phyloP scores from a whole-genome alignment of 2,113 vertebrate genomes.

The Thamnaconus septentrionalis region DNA sequence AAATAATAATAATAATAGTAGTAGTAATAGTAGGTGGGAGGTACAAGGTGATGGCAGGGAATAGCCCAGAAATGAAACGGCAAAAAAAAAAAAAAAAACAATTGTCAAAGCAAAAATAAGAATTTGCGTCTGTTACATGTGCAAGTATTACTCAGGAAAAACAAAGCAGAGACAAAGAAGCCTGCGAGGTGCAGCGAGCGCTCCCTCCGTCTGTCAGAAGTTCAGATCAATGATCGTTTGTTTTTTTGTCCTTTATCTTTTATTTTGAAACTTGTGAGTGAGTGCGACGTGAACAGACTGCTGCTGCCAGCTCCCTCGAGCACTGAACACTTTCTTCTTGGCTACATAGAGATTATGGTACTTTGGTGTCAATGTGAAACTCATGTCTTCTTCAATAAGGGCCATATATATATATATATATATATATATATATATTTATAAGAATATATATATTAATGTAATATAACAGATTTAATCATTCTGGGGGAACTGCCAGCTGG shows the following conservation, averaged over 20 bases:
- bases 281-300: slow-evolving; percentile 82
- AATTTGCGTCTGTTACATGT: slow-evolving; percentile 87
- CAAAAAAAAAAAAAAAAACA: slow-evolving; percentile 78
- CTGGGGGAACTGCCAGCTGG: slow-evolving; percentile 63
- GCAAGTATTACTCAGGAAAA: slow-evolving; percentile 99
- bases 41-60: slow-evolving; percentile 81
- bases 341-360: slow-evolving; percentile 83
- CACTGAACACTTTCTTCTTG: slow-evolving; percentile 84
- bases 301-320: slow-evolving; percentile 82
- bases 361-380: slow-evolving; percentile 80
- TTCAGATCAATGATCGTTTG: slow-evolving; percentile 12
- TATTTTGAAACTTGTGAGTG: slow-evolving; percentile 76
- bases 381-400: slow-evolving; percentile 79
- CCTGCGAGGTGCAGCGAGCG: slow-evolving; percentile 80
- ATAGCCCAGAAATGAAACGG: slow-evolving; percentile 88
- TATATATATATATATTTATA: slow-evolving; percentile 75
- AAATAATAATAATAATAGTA: too few species aligned
- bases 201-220: slow-evolving; percentile 71
- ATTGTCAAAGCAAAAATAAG: slow-evolving; percentile 13
- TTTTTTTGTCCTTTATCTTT: slow-evolving; percentile 42
- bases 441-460: slow-evolving; percentile 71
- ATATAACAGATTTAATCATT: slow-evolving; percentile 74
- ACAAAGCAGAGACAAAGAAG: slow-evolving; percentile 78
- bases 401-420: slow-evolving; percentile 77
- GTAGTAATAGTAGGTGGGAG: too few species aligned